Evolutionary conservation across 2,888 invertebrate species (phyloP), one percentile per base, ranked within the genome.

Genomic region (Hemithea aestivaria): DNA sequence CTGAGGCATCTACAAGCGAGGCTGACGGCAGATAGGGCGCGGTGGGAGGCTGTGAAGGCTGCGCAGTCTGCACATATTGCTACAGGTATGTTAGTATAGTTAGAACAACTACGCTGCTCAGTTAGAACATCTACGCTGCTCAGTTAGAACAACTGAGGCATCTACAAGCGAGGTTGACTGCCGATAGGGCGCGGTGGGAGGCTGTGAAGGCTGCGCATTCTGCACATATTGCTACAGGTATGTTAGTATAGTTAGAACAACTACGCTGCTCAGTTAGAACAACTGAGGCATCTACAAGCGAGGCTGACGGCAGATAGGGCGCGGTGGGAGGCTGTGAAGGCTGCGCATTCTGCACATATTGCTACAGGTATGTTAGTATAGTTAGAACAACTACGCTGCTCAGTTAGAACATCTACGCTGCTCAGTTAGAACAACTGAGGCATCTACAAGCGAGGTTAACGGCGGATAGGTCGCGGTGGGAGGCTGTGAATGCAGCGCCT

Each of bases 31-130:
- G 94, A 95, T 65, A 91, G 94, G 45, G 90, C 92, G 1, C 88
- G 90, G 11, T 95, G 95, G 92, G 91, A 93, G 51, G 91, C 92
- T 36, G 91, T 92, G 58, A 90, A 92, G 31, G 91, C 92, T 1
- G 53, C 54, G 7, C 80, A 82, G 56, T 58, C 56, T 10, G 60
- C 66, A 1, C 66, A 66, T 1, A 55, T 78, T 2, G 67, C 67
- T 0, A 45, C 58, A 2, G 80, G 79, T 78, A n/a, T n/a, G n/a
- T n/a, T n/a, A n/a, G n/a, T n/a, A n/a, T n/a, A n/a, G n/a, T n/a
- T n/a, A n/a, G n/a, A n/a, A n/a, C n/a, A n/a, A n/a, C n/a, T n/a
- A 96, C 73, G 96, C 96, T 83, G 96, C 96, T 61, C 96, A 96
- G 66, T 81, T 98, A 53, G 98, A n/a, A n/a, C n/a, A n/a, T n/a